Evolutionary conservation across 2,888 invertebrate genomes (phyloP), one percentile per base, ranked within the genome.

Genomic region (Rhingia campestris): DNA sequence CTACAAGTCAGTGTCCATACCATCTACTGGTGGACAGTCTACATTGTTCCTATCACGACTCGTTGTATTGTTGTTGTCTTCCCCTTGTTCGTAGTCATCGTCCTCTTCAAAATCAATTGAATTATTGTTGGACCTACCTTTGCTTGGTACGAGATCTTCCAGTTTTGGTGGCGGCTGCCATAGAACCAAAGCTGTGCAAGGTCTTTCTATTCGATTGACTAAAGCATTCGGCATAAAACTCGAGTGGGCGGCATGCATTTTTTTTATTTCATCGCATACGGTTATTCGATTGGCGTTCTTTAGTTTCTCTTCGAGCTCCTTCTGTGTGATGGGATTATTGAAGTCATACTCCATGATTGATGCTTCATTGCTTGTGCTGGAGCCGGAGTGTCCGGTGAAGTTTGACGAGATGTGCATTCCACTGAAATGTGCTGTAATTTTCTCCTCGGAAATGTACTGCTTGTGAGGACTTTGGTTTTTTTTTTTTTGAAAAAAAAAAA

Each of bases 391-490:
- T 10, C 88, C 86, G 35, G 88, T 88, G 43, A 87, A 90, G 70
- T 93, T 92, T 14, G 92, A 91, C 0, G 94, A 94, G 86, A 97
- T 96, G 88, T 96, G 96, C 39, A 97, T 92, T 43, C 95, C 94
- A 86, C 94, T 94, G 86, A 97, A 93, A 88, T 96, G 96, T 32
- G 95, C 96, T 0, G 96, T 95, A 94, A 97, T 96, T 90, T 95
- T 95, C 88, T 96, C 96, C 89, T 96, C 96, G 0, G 96, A 96
- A 86, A 96, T 96, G 47, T 95, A 93, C 89, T 96, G 95, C 89
- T 97, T 97, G 6, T 92, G 89, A 54, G 94, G 94, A 14, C 94
- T 94, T 4, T 12, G 12, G 6, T 10, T 12, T 7, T n/a, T 94
- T 4, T 12, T 9, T 10, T 10, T 12, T 7, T n/a, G 7, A 47